A percentile compares a stretch with the other conserved stretches of the same genome.
Evolutionary conservation across 1,140 invertebrate species (phyloP).

Genomic region (Leptinotarsa undecemlineata): DNA sequence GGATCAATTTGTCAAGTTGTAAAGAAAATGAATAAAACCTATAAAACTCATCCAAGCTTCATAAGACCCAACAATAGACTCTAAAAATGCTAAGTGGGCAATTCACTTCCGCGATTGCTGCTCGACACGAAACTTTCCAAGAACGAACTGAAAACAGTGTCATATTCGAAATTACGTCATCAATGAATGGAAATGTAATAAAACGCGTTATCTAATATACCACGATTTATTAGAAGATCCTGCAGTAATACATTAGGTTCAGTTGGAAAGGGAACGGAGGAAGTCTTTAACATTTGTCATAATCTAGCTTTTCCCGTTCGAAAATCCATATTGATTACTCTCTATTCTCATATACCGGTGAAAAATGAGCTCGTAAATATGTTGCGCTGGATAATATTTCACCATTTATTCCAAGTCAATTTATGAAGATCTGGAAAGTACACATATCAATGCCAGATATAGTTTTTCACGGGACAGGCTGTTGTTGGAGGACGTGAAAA

Average conservation of each 20-base stretch:
- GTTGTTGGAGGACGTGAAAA: not conserved
- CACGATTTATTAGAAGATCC: conserved; percentile 17
- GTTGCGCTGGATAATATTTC: conserved; percentile 23
- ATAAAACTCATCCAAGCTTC: no score
- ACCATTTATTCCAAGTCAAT: conserved; percentile 20
- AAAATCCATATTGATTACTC: conserved; percentile 24
- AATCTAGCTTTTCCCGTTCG: conserved; percentile 22
- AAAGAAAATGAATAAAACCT: no score
- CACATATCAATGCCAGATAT: conserved; percentile 21
- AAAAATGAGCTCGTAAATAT: conserved; percentile 25
- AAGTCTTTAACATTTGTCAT: conserved; percentile 21
- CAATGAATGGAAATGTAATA: conserved; percentile 1
- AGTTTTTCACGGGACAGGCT: not conserved
- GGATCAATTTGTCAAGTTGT: no score
- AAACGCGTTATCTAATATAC: conserved; percentile 3
- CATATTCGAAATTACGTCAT: conserved; percentile 1
- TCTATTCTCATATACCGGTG: conserved; percentile 17
- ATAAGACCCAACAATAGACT: not conserved
- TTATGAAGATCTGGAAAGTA: conserved; percentile 19
- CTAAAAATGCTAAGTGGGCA: not conserved
- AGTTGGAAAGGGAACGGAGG: conserved; percentile 1
- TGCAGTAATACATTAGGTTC: conserved; percentile 13
- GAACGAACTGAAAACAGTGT: not conserved
- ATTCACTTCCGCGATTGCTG: not conserved
- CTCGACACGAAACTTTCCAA: not conserved